Percentiles rank a stretch among this genome's conserved stretches.
Conservation (phyloP, 2,113 vertebrate genomes). For the Leptobrachium leishanense region DNA sequence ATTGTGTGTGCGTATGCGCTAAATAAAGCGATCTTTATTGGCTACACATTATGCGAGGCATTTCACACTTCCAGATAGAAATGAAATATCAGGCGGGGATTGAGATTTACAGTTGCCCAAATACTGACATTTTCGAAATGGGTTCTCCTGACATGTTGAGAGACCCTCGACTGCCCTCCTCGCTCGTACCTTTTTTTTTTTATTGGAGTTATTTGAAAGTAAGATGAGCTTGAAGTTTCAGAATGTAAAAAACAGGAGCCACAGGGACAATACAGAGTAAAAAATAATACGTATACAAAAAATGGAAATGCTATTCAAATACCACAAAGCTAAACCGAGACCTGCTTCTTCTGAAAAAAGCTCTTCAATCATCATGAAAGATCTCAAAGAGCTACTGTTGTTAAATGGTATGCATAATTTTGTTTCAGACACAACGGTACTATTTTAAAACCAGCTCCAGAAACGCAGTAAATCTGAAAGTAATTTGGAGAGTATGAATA, state of each 20-base stretch:
- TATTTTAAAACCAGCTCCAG: neutral
- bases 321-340: neutral
- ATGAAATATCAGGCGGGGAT: constrained; percentile 8
- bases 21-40: neutral
- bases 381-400: constrained; percentile 5
- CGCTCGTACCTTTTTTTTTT: neutral
- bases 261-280: neutral
- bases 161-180: neutral
- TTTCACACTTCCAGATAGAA: constrained; percentile 5
- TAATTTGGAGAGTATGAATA: constrained; percentile 10
- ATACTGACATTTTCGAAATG: neutral
- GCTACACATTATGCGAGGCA: neutral
- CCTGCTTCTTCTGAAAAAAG: neutral
- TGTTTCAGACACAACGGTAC: neutral
- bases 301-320: neutral
- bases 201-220: constrained; percentile 11
- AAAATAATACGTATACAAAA: neutral
- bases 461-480: constrained; percentile 8
- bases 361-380: neutral
- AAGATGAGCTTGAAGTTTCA: constrained; percentile 13
- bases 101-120: neutral
- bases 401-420: neutral
- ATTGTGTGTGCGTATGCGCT: constrained; percentile 1
- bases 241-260: neutral
- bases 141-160: neutral